These are phyloP conservation scores for Eristalis tenax DNA, from an alignment of 2,888 invertebrate species.

Conservation along the genomic window DNA sequence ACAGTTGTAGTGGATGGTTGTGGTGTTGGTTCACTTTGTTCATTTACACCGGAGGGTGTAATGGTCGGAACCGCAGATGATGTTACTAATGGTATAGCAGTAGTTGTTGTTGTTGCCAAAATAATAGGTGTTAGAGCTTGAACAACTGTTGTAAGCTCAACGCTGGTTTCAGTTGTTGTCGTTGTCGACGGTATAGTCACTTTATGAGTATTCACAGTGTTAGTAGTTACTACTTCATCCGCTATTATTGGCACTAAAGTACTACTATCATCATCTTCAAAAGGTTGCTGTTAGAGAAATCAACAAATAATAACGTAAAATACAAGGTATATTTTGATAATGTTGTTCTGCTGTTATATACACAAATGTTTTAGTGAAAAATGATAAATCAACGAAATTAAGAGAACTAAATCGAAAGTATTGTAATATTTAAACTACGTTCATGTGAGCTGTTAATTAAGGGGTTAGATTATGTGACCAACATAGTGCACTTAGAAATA, in stretches of 20 bases:
- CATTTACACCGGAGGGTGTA: constrained; percentile 60
- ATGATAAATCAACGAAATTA: constrained; percentile 40
- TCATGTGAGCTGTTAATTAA: constrained; percentile 59
- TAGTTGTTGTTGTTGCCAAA: constrained; percentile 47
- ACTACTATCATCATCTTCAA: constrained; percentile 62
- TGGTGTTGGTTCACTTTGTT: constrained; percentile 58
- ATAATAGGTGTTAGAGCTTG: constrained; percentile 51
- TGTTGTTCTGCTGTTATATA: constrained; percentile 58
- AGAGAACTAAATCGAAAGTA: constrained; percentile 54
- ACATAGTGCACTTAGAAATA: constrained; percentile 57
- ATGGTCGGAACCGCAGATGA: constrained; percentile 56
- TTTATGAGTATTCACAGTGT: constrained; percentile 63
- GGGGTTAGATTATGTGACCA: constrained; percentile 61
- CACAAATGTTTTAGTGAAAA: constrained; percentile 63
- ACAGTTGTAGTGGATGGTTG: constrained; percentile 60
- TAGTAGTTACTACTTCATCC: constrained; percentile 66
- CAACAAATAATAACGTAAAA: constrained; percentile 68
- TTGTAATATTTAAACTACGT: constrained; percentile 59
- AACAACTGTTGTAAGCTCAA: constrained; percentile 36
- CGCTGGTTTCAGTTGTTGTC: constrained; percentile 43
- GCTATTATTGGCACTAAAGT: constrained; percentile 71
- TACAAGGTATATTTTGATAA: constrained; percentile 52
- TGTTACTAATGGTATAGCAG: constrained; percentile 51
- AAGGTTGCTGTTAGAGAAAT: constrained; percentile 65
- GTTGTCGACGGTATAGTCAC: constrained; percentile 61